Conservation (phyloP, 2,888 invertebrate genomes). For the Bibio marci region DNA sequence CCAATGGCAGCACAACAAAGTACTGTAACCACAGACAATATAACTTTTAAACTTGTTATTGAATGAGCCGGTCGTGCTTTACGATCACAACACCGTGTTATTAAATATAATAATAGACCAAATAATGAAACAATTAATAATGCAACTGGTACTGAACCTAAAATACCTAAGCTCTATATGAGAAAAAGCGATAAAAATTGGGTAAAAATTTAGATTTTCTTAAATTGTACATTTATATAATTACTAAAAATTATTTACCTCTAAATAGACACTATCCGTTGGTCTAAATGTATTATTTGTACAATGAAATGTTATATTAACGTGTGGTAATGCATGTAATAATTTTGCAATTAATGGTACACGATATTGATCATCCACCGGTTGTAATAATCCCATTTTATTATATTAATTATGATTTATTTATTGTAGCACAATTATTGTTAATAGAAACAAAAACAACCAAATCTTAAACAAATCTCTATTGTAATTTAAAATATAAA, state of each 20-base stretch:
- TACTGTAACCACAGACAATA: constrained; percentile 63
- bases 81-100: constrained; percentile 90
- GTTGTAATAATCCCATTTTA: no score
- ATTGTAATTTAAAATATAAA: no score
- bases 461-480: no score
- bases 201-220: neutral
- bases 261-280: constrained; percentile 73
- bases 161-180: constrained; percentile 73
- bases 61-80: constrained; percentile 78
- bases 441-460: no score
- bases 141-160: constrained; percentile 85
- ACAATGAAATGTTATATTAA: constrained; percentile 76
- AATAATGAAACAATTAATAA: constrained; percentile 81
- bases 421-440: no score
- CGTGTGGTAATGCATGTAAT: constrained; percentile 79
- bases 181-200: constrained; percentile 5
- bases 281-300: constrained; percentile 88
- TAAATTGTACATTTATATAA: no score
- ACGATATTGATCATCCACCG: constrained; percentile 52
- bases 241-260: no score
- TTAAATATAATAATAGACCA: constrained; percentile 76
- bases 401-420: no score
- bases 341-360: constrained; percentile 72
- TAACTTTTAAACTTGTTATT: constrained; percentile 71
- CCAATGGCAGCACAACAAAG: constrained; percentile 82